Conservation (phyloP, 2,797 vertebrate genomes). For the Muscicapa comitata region DNA sequence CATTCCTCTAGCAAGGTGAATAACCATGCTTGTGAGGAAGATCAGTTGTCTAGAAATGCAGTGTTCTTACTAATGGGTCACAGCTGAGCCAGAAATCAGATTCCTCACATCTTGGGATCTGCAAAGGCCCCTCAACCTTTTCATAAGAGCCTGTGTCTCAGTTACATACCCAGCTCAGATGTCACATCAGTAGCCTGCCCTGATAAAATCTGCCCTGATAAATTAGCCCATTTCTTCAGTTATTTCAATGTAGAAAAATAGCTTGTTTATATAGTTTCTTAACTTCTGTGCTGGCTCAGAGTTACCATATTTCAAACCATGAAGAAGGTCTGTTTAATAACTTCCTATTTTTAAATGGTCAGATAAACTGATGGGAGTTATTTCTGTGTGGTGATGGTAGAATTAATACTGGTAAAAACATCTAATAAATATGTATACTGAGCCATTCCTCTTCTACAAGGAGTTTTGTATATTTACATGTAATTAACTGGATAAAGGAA, state of each 20-base stretch:
- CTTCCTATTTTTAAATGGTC: background rate
- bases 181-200: background rate
- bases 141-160: background rate
- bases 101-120: background rate
- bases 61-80: background rate
- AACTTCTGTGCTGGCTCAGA: background rate
- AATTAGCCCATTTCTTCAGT: background rate
- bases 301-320: background rate
- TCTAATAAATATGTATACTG: background rate
- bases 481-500: background rate
- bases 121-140: background rate
- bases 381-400: background rate
- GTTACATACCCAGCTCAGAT: background rate
- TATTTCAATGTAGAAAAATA: background rate
- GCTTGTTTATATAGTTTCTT: background rate
- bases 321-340: background rate
- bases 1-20: background rate
- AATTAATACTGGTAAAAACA: background rate
- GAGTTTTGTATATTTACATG: background rate
- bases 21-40: background rate
- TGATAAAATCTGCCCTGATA: background rate
- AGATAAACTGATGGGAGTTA: background rate
- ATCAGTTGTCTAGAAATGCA: background rate
- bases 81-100: background rate
- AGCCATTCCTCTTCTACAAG: background rate